phyloP scores from a whole-genome alignment of 2,797 vertebrate species.

The Pantherophis alleghaniensis region DNA sequence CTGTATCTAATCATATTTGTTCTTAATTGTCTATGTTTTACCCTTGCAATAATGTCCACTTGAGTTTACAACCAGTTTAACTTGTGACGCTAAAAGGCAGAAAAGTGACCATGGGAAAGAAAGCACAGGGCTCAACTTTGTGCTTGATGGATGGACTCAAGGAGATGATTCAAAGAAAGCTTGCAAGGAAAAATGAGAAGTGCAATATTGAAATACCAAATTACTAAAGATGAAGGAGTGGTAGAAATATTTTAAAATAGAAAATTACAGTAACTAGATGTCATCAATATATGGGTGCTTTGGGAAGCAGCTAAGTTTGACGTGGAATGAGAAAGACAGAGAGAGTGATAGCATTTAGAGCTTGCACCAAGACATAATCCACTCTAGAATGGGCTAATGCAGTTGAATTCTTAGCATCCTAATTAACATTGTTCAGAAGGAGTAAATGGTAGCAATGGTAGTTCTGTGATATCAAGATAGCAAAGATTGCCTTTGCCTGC shows the following conservation, averaged over 20 bases:
- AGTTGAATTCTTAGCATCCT: neutral
- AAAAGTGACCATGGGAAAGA: neutral
- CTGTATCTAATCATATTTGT: neutral
- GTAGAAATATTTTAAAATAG: neutral
- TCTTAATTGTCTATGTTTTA: neutral
- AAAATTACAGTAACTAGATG: neutral
- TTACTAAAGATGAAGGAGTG: neutral
- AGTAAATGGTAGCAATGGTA: neutral
- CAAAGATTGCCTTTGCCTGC: neutral
- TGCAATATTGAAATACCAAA: neutral
- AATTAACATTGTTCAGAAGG: neutral
- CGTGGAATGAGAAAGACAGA: neutral
- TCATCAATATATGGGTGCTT: neutral
- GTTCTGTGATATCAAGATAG: neutral
- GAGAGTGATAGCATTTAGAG: neutral
- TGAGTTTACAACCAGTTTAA: neutral
- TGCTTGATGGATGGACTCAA: neutral
- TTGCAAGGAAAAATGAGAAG: neutral
- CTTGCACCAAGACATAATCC: neutral
- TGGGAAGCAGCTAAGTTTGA: neutral
- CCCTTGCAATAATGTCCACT: neutral
- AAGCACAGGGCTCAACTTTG: neutral
- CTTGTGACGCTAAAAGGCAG: neutral
- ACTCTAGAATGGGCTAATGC: neutral
- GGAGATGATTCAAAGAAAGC: neutral